Conservation (phyloP, 2,113 vertebrate genomes). For the Hippoglossus stenolepis region DNA sequence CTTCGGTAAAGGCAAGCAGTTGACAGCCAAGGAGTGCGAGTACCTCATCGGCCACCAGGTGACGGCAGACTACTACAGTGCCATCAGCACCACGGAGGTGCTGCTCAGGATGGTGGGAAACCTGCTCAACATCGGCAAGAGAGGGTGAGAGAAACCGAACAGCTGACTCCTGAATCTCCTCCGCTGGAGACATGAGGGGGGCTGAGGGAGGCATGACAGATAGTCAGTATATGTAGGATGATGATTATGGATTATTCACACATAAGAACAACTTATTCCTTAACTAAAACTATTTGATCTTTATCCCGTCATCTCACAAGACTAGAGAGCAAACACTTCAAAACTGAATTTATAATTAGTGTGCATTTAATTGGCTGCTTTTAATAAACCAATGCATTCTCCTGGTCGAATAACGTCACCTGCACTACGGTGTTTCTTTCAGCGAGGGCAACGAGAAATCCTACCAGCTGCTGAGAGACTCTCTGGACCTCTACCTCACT, state of each 20-base stretch:
- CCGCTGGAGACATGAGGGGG: neutral
- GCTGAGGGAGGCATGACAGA: no score
- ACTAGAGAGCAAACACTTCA: neutral
- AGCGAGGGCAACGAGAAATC: conserved; percentile 97
- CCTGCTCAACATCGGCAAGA: conserved; percentile 94
- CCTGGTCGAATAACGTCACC: neutral
- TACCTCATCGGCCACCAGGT: conserved; percentile 96
- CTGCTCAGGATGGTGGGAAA: conserved; percentile 98
- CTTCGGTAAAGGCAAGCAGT: conserved; percentile 94
- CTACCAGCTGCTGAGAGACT: conserved; percentile 96
- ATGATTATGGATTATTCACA: no score
- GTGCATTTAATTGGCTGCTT: neutral
- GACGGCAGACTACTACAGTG: conserved; percentile 92
- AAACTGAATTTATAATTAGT: no score
- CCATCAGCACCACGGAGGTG: conserved; percentile 93
- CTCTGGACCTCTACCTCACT: conserved; percentile 95
- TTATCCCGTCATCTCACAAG: no score
- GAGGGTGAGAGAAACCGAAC: conserved; percentile 84
- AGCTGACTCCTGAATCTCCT: neutral
- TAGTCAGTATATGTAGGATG: no score
- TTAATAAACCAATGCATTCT: neutral
- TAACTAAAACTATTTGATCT: neutral
- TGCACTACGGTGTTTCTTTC: conserved; percentile 10
- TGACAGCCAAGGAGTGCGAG: conserved; percentile 95
- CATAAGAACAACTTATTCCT: no score